Base-by-base conservation (phyloP, 2,888 invertebrate species). In the Lithophane semibrunnea region DNA sequence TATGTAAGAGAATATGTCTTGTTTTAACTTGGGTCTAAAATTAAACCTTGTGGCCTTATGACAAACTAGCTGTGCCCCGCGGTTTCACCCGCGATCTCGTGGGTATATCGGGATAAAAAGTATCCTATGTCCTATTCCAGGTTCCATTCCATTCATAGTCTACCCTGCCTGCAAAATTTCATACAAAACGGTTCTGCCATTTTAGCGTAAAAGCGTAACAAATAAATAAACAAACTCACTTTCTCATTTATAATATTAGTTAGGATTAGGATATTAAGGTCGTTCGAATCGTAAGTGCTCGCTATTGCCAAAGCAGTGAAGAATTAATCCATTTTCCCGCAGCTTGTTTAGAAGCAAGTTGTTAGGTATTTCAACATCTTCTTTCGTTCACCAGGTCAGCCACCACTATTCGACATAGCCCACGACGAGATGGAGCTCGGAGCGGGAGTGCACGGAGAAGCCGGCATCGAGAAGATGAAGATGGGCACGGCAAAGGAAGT, bases 351-450 rank as follows among this genome's bases (percentile, higher is more conserved):
- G 12, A 12, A 24, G n/a, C 56, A 8, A 16, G 60, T 29, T 16
- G 24, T 24, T 37, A 29, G 29, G 8, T 29, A 18, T 44, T 52
- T 12, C 29, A 37, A 1, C 13, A 29, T 52, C 10, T 10, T 44
- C 8, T 42, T 63, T 72, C 5, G 0, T 8, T 24, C 85, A 84
- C 21, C 82, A 96, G 98, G 97, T 16, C 96, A 97, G 78, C 96
- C 96, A 0, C 97, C 97, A 0, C 96, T 98, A 79, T 98, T 98
- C 88, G 95, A 97, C 73, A 95, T 98, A 75, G 96, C 95, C 0
- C 86, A 94, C 0, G 97, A 98, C 80, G 97, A 98, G 91, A 97
- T 98, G 94, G 98, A 98, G 88, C 93, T 97, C 2, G 97, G 97
- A 0, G 96, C 96, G 0, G 97, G 97, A 3, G 96, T 97, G 21